Percentiles rank a stretch among this genome's conserved stretches.
Evolutionary conservation across 2,888 invertebrate genomes (phyloP).

Genomic region (Stenurella melanura): DNA sequence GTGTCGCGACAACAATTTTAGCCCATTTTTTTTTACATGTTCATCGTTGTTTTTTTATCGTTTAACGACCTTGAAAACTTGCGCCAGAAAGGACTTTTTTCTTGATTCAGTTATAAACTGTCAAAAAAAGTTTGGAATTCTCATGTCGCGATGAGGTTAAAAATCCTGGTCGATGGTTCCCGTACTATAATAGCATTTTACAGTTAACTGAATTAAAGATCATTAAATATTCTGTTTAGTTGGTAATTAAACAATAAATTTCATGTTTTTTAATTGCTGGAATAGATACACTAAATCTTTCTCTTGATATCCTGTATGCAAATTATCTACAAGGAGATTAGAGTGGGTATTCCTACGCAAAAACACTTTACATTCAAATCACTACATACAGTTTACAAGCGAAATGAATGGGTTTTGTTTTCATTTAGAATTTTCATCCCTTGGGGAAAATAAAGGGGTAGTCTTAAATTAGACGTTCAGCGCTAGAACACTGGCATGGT

Average conservation of each 20-base stretch:
- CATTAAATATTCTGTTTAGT: too few species aligned
- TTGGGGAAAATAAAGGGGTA: constrained; percentile 64
- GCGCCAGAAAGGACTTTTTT: too few species aligned
- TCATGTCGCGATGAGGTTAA: too few species aligned
- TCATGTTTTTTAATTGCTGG: neutral
- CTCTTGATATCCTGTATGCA: constrained; percentile 27
- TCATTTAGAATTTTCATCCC: constrained; percentile 65
- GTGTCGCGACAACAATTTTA: too few species aligned
- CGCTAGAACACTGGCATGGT: constrained; percentile 31
- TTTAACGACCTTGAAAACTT: too few species aligned
- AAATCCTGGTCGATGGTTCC: too few species aligned
- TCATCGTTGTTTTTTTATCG: too few species aligned
- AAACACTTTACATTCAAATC: constrained; percentile 63
- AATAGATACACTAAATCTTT: neutral
- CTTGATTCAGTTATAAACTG: too few species aligned
- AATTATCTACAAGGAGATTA: constrained; percentile 57
- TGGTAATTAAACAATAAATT: neutral
- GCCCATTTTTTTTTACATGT: too few species aligned
- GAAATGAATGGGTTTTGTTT: constrained; percentile 67
- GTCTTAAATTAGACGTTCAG: constrained; percentile 60
- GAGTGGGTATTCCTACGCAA: constrained; percentile 49
- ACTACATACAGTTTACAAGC: constrained; percentile 56
- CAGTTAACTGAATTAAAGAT: too few species aligned
- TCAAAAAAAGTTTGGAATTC: too few species aligned
- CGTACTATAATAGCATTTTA: too few species aligned